These are phyloP conservation scores for Cephus spinipes DNA, from an alignment of 2,888 invertebrate species.

Conservation along the genomic window DNA sequence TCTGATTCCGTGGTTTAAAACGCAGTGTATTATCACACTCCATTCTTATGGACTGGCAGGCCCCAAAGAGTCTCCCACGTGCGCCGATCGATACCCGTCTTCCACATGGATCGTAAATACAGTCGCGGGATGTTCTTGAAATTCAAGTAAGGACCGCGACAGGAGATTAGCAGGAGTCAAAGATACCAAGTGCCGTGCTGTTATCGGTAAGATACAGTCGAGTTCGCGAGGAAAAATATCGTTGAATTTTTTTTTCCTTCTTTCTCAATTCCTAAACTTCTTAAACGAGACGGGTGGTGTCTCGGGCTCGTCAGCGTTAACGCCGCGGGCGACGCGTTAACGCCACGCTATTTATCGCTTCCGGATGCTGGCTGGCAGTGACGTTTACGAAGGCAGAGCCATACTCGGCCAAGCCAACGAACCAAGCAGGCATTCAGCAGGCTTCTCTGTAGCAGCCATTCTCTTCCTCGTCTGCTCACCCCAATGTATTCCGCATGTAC, in stretches of 20 bases:
- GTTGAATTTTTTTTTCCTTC: neutral
- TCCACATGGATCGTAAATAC: neutral
- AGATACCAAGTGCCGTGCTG: neutral
- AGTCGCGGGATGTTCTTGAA: neutral
- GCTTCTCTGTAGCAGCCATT: neutral
- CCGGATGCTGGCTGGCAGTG: conserved; percentile 37
- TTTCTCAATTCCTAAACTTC: neutral
- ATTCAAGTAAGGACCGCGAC: neutral
- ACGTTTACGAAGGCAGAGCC: conserved; percentile 29
- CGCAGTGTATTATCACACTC: neutral
- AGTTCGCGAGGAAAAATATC: neutral
- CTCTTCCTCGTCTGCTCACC: conserved; percentile 15
- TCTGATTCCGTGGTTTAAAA: neutral
- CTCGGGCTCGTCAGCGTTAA: neutral
- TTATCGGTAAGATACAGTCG: neutral
- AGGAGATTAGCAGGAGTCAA: neutral
- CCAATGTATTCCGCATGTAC: conserved; percentile 28
- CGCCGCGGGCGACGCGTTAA: neutral
- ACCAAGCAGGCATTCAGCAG: neutral
- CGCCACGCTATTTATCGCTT: conserved; percentile 45
- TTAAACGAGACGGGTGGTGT: neutral
- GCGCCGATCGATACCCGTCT: neutral
- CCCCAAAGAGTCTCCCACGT: neutral
- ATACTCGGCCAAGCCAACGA: neutral
- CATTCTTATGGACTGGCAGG: neutral